Evolutionary conservation across 2,888 invertebrate genomes (phyloP), one percentile per base, ranked within the genome.

Genomic region (Lithophane leautieri): DNA sequence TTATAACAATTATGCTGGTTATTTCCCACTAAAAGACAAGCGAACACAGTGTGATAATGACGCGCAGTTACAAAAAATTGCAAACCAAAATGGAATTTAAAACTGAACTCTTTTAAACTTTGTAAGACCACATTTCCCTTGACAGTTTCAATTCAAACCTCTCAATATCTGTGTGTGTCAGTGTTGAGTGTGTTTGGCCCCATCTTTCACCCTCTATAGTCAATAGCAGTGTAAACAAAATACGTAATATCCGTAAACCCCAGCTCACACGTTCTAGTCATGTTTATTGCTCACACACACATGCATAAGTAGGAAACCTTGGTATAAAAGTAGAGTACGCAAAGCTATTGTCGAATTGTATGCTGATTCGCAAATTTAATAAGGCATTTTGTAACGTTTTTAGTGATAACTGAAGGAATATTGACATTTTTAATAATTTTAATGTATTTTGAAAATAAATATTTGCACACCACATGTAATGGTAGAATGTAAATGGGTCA

Each of bases 181-280:
- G 14, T 58, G 11, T 79, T 69, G 0, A 28, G 22, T 44, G 34
- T 44, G 22, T 73, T 14, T 56, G 9, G 40, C 2, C 14, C 40
- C 42, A 1, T 34, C 58, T 19, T 19, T 34, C 6, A 9, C 28
- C 14, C 22, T 67, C 47, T 19, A 7, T 25, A 65, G 16, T 22
- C 58, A 25, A 78, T 14, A 65, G 42, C 22, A 34, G 25, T 34
- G 63, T 69, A 79, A 78, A 79, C 78, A 79, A 69, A 69, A 78
- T 25, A 65, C 58, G 78, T 61, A 79, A 79, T 79, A 83, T 79
- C 78, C 83, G 83, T 47, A 44, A 61, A 60, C 40, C 34, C 54
- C 34, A 54, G 60, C 34, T 47, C 4, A 54, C 52, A 8, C 54
- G 70, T 50, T 77, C 25, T 9, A n/a, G 25, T 16, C 52, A 42